Evolutionary conservation across 2,797 vertebrate genomes (phyloP).

Genomic region (Danio aesculapii): DNA sequence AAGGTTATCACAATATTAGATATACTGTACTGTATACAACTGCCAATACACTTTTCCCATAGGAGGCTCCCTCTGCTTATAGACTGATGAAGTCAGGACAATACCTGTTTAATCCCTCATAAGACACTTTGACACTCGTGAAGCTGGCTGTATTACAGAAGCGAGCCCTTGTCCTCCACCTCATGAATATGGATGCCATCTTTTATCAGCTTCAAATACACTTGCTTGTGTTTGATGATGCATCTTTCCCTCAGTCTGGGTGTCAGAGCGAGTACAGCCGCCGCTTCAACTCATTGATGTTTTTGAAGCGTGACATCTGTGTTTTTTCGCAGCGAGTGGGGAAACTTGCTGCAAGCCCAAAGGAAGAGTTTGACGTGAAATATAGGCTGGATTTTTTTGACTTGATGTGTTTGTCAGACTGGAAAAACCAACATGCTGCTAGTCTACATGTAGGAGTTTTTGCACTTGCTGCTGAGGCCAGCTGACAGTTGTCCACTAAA

Average conservation of each 20-base stretch:
- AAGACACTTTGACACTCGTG: not conserved
- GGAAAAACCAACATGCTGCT: constrained; percentile 20
- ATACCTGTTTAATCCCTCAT: constrained; percentile 18
- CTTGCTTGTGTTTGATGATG: constrained; percentile 57
- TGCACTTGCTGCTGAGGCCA: constrained; percentile 14
- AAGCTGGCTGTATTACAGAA: constrained; percentile 50
- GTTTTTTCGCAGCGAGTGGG: constrained; percentile 17
- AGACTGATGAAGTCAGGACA: not conserved
- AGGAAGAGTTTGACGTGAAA: constrained; percentile 20
- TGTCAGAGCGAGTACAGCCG: constrained; percentile 23
- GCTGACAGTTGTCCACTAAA: constrained; percentile 5
- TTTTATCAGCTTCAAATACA: constrained; percentile 65
- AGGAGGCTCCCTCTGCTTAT: constrained; percentile 8
- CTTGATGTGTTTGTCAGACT: constrained; percentile 23
- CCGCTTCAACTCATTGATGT: constrained; percentile 20
- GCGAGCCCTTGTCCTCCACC: constrained; percentile 11
- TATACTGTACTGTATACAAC: no score
- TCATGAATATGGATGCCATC: constrained; percentile 71
- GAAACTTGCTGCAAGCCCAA: constrained; percentile 17
- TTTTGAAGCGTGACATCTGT: constrained; percentile 27
- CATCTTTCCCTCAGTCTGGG: not conserved
- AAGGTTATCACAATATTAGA: no score
- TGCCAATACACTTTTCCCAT: not conserved
- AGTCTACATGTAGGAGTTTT: constrained; percentile 13
- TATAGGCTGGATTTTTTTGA: constrained; percentile 32